Base-by-base conservation (phyloP, 2,113 vertebrate genomes). In the Pantherophis guttatus region DNA sequence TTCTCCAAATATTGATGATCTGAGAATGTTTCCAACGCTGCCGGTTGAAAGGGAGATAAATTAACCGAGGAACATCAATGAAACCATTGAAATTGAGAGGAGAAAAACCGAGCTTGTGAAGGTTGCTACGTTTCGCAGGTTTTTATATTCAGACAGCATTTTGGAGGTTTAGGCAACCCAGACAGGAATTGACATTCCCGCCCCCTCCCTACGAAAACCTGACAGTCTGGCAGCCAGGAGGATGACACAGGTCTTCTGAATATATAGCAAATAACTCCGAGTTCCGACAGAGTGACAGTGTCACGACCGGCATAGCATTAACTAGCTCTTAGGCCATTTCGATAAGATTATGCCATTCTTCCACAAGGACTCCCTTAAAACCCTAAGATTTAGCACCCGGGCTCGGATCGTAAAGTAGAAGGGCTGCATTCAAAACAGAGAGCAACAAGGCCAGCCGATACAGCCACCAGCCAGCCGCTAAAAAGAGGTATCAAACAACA, bases 401-500 rank as follows among this genome's bases (percentile, higher is more conserved):
- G 95, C 26, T 3, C 70, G 0, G 93, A 89, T 90, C 5, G 1
- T 94, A 95, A 96, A 95, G 94, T 55, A 95, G 94, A 93, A 89
- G 95, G 89, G 94, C 53, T 94, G 81, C 88, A 93, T 86, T 93
- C 94, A 89, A 96, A 95, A 92, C 58, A 93, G 48, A 92, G 48
- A 92, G 86, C 93, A 93, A 93, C 6, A 88, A 87, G 94, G 86
- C 29, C 93, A 26, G 94, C 81, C 24, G 93, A 90, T 11, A 92
- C 87, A 95, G 93, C 33, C 92, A 93, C 95, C 92, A 86, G 50
- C 65, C 91, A 94, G 90, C 91, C 93, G 95, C 50, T 58, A 59
- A 94, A 93, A 44, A 81, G 91, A 94, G 91, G 85, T 89, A 93
- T 94, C 95, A 96, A 50, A 86, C 88, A 93, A 89, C 94, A 57